A percentile compares a stretch with the other conserved stretches of the same genome.
phyloP scores from a whole-genome alignment of 2,888 invertebrate species.

The Eumacrocentrus americanus region DNA sequence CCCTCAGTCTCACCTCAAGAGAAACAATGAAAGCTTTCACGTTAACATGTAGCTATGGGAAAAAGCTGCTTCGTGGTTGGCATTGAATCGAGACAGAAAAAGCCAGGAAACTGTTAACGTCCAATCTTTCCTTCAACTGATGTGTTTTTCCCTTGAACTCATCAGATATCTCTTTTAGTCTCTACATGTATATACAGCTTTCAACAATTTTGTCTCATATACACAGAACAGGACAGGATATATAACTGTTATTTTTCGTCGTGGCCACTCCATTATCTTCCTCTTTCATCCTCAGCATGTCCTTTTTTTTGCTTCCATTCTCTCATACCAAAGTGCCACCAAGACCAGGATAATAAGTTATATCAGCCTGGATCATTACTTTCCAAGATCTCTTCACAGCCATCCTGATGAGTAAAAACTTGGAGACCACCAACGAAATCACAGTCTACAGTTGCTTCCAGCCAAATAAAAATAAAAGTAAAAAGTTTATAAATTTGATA shows the following conservation, averaged over 20 bases:
- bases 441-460: too few relatives aligned
- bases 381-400: too few relatives aligned
- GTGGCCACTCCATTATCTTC: constrained; percentile 38
- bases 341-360: constrained; percentile 54
- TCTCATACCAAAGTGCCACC: constrained; percentile 45
- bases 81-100: constrained; percentile 44
- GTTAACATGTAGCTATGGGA: constrained; percentile 27
- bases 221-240: too few relatives aligned
- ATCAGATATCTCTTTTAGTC: constrained; percentile 32
- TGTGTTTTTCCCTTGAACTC: constrained; percentile 49
- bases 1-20: constrained; percentile 1
- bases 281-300: constrained; percentile 32
- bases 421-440: too few relatives aligned
- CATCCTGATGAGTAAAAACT: too few relatives aligned
- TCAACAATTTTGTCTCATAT: constrained; percentile 22
- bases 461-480: too few relatives aligned
- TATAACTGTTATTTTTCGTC: constrained; percentile 57
- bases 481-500: too few relatives aligned
- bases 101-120: constrained; percentile 52
- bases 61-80: constrained; percentile 39
- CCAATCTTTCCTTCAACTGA: constrained; percentile 51
- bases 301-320: constrained; percentile 26
- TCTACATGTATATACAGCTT: neutral
- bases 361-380: constrained; percentile 55
- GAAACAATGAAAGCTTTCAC: constrained; percentile 39